Base-by-base conservation (phyloP, 2,888 invertebrate species). In the Lasioglossum morio region DNA sequence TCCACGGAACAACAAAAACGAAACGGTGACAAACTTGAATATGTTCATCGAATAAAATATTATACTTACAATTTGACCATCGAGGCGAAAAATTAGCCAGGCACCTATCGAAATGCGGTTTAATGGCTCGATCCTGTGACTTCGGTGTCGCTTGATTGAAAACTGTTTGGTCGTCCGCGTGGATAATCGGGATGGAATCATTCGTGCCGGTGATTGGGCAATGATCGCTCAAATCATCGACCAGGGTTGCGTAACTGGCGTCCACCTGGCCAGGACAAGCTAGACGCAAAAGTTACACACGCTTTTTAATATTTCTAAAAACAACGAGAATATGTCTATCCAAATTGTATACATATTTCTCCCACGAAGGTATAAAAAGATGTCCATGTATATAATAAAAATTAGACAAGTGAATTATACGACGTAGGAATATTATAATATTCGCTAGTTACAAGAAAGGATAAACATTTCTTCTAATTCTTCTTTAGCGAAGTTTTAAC, bases 1-100 rank as follows among this genome's bases (percentile, higher is more conserved):
- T 82, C 84, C 73, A 84, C 70, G 69, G 74, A 19, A 66, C 75
- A 14, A 14, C 30, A 30, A 63, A 30, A 57, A 57, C n/a, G 57
- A 10, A n/a, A n/a, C 12, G 7, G 30, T 30, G 5, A 7, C 30
- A 1, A 63, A 16, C 14, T 30, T 4, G 5, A 63, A 27, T 5
- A 27, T 27, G 27, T 60, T 12, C 14, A 14, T 27, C 23, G 3
- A 53, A 23, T n/a, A 8, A 53, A 23, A 10, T 23, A 23, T 23
- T n/a, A n/a, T 23, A 23, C 8, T 57, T 57, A 57, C 4, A n/a
- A 10, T 57, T n/a, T n/a, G 57, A 12, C n/a, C 63, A 63, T 0
- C 63, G 63, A 7, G 30, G 16, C 63, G 63, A 30, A 63, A 30
- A 63, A 30, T 30, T 63, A 63, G 30, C 30, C 30, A 16, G 16